A percentile compares a stretch with the other conserved stretches of the same genome.
Conservation (phyloP, 2,113 vertebrate genomes). For the Heterocephalus glaber region DNA sequence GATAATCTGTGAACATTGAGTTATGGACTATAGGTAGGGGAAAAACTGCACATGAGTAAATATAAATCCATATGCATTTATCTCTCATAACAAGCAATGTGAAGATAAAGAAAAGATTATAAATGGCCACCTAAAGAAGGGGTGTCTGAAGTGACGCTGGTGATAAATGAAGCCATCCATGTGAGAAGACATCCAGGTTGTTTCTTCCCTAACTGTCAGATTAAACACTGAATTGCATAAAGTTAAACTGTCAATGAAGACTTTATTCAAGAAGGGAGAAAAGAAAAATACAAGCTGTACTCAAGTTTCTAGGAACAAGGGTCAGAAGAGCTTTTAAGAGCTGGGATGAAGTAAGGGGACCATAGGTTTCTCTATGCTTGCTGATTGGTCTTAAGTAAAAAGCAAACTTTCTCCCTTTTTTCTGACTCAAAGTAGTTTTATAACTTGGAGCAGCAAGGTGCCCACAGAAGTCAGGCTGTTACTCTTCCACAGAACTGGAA, state of each 20-base stretch:
- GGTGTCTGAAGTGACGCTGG: neutral
- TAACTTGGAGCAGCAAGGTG: neutral
- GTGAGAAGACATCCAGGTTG: neutral
- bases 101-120: neutral
- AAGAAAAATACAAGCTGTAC: too few relatives aligned
- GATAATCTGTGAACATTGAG: neutral
- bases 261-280: neutral
- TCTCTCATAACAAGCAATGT: neutral
- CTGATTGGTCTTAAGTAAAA: neutral
- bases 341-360: too few relatives aligned
- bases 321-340: neutral
- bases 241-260: neutral
- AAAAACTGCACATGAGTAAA: neutral
- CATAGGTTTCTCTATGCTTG: neutral
- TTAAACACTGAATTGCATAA: neutral
- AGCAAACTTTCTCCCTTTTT: neutral
- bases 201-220: neutral
- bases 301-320: neutral
- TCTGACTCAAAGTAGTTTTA: neutral
- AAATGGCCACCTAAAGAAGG: neutral
- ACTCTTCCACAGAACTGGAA: neutral
- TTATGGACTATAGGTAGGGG: neutral
- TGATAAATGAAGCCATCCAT: neutral
- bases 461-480: neutral
- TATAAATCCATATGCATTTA: neutral